phyloP scores from a whole-genome alignment of 1,140 invertebrate genomes.

The Venturia canescens region DNA sequence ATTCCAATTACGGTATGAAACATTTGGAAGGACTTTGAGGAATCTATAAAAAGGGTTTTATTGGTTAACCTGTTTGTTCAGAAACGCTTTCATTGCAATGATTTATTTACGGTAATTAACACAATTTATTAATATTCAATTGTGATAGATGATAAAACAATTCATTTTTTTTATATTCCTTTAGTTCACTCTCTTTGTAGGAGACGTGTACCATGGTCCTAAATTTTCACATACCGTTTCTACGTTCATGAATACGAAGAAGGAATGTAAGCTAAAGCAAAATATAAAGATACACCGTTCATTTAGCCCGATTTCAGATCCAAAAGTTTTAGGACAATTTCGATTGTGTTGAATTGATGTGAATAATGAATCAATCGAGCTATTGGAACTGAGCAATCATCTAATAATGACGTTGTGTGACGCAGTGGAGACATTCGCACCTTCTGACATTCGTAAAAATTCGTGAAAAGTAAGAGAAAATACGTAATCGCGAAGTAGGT shows the following conservation, averaged over 20 bases:
- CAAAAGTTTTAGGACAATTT: no score
- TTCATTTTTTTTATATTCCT: neutral
- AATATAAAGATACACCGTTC: no score
- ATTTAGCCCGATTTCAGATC: no score
- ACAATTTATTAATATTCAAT: no score
- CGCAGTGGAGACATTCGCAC: neutral
- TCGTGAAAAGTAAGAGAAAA: neutral
- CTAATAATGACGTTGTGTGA: neutral
- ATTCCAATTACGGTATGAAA: no score
- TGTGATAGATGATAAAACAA: no score
- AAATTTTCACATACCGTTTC: neutral
- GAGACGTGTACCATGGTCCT: neutral
- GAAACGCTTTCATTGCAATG: neutral
- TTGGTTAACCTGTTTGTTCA: neutral
- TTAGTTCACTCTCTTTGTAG: neutral
- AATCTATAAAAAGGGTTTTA: no score
- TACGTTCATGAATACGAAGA: neutral
- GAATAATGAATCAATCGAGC: no score
- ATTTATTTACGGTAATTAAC: slow-evolving; percentile 29
- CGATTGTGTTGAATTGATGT: no score
- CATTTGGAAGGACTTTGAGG: no score
- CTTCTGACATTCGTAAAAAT: neutral
- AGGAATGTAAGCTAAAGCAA: no score
- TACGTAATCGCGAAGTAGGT: slow-evolving; percentile 6
- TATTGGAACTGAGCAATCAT: no score